Percentiles rank a stretch among this genome's conserved stretches.
These are phyloP conservation scores for Electrona antarctica DNA, from an alignment of 2,113 vertebrate species.

Conservation along the genomic window DNA sequence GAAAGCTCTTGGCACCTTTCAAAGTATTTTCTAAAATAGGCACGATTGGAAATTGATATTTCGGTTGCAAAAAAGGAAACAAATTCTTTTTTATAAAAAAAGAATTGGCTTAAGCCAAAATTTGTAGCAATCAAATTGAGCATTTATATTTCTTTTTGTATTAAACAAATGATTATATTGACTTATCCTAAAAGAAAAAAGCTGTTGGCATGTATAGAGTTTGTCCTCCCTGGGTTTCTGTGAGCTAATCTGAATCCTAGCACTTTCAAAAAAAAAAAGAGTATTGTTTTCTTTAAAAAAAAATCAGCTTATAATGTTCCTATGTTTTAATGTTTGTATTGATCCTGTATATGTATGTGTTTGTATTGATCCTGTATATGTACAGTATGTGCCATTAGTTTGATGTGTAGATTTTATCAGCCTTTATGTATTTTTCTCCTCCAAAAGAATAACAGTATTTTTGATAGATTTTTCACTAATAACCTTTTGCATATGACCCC, in stretches of 20 bases:
- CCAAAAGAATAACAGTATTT: constrained; percentile 84
- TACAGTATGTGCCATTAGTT: constrained; percentile 85
- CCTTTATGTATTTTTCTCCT: constrained; percentile 77
- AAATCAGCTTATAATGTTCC: constrained; percentile 77
- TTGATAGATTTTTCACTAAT: constrained; percentile 81
- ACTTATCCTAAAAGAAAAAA: constrained; percentile 37
- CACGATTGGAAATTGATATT: constrained; percentile 42
- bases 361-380: constrained; percentile 82
- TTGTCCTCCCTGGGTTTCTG: constrained; percentile 85
- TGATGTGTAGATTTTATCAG: constrained; percentile 79
- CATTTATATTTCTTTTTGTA: constrained; percentile 45
- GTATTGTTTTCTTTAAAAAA: constrained; percentile 75
- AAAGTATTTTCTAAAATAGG: constrained; percentile 18
- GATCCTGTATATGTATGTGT: constrained; percentile 79
- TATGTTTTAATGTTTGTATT: constrained; percentile 80
- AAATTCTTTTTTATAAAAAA: constrained; percentile 39
- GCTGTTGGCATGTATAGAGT: constrained; percentile 73
- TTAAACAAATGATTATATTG: constrained; percentile 43
- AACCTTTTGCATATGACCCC: constrained; percentile 47
- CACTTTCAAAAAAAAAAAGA: constrained; percentile 84
- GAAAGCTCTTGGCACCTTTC: constrained; percentile 57
- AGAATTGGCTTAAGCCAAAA: constrained; percentile 47
- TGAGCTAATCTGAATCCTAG: constrained; percentile 86
- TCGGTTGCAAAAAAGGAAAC: constrained; percentile 19
- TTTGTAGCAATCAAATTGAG: constrained; percentile 69